Evolutionary conservation across 2,797 vertebrate genomes (phyloP).

Genomic region (Mormyrops attenuatus): DNA sequence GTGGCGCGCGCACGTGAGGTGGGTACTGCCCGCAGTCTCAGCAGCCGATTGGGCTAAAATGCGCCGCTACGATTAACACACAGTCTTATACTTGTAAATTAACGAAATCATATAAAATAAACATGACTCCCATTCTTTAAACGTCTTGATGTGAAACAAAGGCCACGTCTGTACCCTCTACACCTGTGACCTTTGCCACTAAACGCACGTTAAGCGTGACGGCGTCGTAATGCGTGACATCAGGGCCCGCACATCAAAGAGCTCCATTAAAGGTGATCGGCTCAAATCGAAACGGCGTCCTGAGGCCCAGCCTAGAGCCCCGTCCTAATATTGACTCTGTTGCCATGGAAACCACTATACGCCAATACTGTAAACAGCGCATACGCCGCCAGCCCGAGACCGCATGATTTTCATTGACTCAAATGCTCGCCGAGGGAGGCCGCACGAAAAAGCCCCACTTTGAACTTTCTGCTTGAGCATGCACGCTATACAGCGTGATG

Average conservation of each 20-base stretch:
- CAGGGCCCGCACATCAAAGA: not conserved
- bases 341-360: slow-evolving; percentile 7
- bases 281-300: not conserved
- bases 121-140: not conserved
- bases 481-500: not conserved
- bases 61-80: not conserved
- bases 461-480: not conserved
- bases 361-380: not conserved
- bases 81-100: not conserved
- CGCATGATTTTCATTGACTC: slow-evolving; percentile 12
- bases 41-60: not conserved
- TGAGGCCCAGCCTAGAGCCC: not conserved
- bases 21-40: not conserved
- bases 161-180: not conserved
- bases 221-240: not conserved
- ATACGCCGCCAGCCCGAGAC: not conserved
- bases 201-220: not conserved
- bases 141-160: not conserved
- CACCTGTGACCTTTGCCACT: not conserved
- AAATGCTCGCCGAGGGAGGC: not conserved
- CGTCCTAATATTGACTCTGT: slow-evolving; percentile 9
- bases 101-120: not conserved
- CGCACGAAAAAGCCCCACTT: not conserved
- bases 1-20: not conserved
- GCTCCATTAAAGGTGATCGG: not conserved